A percentile compares a stretch with the other conserved stretches of the same genome.
Conservation (phyloP, 2,888 invertebrate species). For the Apotomis capreana region DNA sequence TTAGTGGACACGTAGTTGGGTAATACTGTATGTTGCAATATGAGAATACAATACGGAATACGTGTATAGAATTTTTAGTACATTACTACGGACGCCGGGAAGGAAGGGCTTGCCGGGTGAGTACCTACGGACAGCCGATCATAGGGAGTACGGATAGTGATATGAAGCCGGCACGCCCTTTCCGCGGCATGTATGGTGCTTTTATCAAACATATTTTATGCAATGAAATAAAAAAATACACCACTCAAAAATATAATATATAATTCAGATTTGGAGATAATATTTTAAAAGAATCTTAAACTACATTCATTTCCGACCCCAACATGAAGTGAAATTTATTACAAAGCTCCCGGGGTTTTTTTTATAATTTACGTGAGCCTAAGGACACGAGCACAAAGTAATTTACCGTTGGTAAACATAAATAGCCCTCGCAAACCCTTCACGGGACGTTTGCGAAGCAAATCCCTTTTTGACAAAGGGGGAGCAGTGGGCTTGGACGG, state of each 20-base stretch:
- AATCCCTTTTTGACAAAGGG: conserved; percentile 41
- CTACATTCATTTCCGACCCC: background rate
- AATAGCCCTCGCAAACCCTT: conserved; percentile 44
- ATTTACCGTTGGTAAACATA: conserved; percentile 50
- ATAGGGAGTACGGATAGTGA: no score
- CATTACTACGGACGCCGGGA: no score
- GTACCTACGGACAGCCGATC: no score
- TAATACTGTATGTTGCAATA: background rate
- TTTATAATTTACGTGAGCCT: conserved; percentile 39
- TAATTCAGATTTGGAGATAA: no score
- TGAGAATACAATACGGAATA: background rate
- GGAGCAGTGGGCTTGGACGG: conserved; percentile 19
- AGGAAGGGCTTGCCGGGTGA: no score
- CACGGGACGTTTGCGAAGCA: conserved; percentile 43
- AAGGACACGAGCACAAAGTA: conserved; percentile 45
- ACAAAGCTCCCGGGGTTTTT: conserved; percentile 9
- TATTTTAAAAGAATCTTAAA: background rate
- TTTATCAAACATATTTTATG: no score
- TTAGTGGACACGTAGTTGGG: background rate
- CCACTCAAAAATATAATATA: no score
- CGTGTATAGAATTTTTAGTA: no score
- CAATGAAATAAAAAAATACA: no score
- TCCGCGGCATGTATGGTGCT: no score
- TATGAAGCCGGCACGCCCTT: no score
- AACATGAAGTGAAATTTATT: conserved; percentile 30